These are phyloP conservation scores for Solenodon paradoxus DNA, from an alignment of 2,113 vertebrate species.

Conservation along the genomic window DNA sequence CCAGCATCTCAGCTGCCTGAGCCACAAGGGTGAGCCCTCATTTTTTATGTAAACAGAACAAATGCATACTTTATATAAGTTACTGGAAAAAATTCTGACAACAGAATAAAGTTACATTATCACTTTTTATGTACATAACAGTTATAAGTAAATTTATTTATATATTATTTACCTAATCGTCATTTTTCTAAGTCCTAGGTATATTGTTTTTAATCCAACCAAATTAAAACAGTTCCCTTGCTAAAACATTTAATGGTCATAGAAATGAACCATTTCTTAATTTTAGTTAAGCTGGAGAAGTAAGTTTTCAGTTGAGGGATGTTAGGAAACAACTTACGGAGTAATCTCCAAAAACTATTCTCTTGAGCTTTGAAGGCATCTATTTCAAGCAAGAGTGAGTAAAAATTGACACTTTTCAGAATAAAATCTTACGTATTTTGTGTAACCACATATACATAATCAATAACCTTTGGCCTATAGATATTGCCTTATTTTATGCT, in stretches of 20 bases:
- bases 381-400: neutral
- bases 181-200: neutral
- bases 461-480: neutral
- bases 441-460: neutral
- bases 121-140: neutral
- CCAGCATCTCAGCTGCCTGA: too few relatives aligned
- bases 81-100: neutral
- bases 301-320: neutral
- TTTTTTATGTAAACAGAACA: constrained; percentile 52
- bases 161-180: neutral
- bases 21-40: too few relatives aligned
- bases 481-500: neutral
- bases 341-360: neutral
- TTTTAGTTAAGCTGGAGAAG: neutral
- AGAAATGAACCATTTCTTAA: neutral
- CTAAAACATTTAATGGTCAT: neutral
- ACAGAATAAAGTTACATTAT: neutral
- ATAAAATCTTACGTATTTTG: neutral
- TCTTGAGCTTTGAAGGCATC: neutral
- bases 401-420: neutral
- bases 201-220: neutral
- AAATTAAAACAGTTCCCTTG: neutral
- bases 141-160: neutral
- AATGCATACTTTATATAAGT: neutral
- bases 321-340: neutral